These are phyloP conservation scores for Pachyuromys duprasi DNA, from an alignment of 2,797 vertebrate species.

Conservation along the genomic window DNA sequence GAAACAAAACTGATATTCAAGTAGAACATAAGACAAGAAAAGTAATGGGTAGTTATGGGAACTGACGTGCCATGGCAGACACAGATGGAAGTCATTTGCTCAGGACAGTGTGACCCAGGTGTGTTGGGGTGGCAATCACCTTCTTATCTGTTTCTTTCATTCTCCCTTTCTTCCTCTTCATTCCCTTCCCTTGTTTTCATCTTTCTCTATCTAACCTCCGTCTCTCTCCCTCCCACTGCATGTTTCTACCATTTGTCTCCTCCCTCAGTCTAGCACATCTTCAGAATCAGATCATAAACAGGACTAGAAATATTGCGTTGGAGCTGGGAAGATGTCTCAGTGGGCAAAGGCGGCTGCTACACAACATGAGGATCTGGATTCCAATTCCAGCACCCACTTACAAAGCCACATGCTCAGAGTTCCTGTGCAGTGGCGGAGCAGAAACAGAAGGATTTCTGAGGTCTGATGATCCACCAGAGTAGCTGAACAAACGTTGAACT, in stretches of 20 bases:
- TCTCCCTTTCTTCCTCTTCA: neutral
- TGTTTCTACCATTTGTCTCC: neutral
- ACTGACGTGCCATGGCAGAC: neutral
- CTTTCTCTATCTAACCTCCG: neutral
- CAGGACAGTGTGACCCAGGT: neutral
- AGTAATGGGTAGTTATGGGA: neutral
- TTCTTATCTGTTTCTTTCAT: neutral
- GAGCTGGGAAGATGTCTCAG: neutral
- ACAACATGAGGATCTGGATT: neutral
- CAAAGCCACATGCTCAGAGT: neutral
- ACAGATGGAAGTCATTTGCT: neutral
- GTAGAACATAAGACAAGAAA: neutral
- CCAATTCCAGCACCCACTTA: neutral
- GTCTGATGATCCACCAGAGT: neutral
- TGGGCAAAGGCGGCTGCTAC: neutral
- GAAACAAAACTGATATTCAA: conserved; percentile 1
- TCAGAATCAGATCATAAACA: neutral
- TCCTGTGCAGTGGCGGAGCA: neutral
- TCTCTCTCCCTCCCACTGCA: neutral
- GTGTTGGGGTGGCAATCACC: neutral
- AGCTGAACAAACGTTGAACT: neutral
- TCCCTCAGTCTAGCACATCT: neutral
- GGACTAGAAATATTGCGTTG: neutral
- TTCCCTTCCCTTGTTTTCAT: neutral
- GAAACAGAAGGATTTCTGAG: neutral